Evolutionary conservation across 2,797 vertebrate genomes (phyloP).

Genomic region (Vipera ursinii): DNA sequence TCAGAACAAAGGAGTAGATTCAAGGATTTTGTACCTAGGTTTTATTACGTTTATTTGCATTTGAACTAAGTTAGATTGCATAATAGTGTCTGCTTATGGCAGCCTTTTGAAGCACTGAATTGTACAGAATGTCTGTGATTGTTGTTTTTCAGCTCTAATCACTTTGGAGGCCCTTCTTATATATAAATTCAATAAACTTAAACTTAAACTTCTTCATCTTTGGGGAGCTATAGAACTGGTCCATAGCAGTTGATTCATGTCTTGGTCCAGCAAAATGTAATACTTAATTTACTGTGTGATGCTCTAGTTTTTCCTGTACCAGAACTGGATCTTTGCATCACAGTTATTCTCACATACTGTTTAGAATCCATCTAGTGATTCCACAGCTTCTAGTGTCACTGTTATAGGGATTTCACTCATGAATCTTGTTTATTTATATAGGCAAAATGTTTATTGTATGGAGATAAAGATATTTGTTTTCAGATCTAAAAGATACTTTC

Average conservation of each 20-base stretch:
- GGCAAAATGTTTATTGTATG: constrained; percentile 35
- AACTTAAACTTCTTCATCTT: background rate
- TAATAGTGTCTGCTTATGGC: background rate
- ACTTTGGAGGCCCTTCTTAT: background rate
- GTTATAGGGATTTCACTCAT: background rate
- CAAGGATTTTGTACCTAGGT: background rate
- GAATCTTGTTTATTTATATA: constrained; percentile 8
- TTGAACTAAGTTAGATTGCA: background rate
- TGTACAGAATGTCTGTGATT: background rate
- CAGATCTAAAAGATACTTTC: constrained; percentile 18
- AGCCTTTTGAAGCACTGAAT: background rate
- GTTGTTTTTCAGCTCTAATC: background rate
- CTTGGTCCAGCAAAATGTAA: background rate
- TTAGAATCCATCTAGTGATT: background rate
- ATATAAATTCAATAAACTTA: too few relatives aligned
- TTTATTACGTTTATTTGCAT: background rate
- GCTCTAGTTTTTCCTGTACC: background rate
- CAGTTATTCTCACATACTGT: background rate
- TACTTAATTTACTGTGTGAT: background rate
- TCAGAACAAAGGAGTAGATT: background rate
- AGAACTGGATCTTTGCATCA: background rate
- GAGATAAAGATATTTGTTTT: constrained; percentile 33
- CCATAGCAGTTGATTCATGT: background rate
- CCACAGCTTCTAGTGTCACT: background rate
- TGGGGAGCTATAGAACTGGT: background rate